Base-by-base conservation (phyloP, 2,797 vertebrate species). In the Trematomus bernacchii region DNA sequence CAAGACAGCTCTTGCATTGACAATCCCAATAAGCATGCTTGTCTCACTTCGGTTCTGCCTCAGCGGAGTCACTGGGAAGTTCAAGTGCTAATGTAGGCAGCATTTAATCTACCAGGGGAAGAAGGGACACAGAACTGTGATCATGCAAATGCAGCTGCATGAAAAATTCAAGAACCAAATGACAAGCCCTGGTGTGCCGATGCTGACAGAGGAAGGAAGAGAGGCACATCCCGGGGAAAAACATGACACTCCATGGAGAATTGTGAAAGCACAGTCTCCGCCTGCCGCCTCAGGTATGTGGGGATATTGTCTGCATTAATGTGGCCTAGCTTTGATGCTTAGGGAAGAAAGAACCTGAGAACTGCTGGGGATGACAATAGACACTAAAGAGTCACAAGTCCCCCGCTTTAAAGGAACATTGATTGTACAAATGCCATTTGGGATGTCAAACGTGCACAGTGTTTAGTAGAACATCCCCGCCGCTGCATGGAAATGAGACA, bases 201-300 rank as follows among this genome's bases (percentile, higher is more conserved):
- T 52, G 70, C 90, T 91, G 90, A 90, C 90, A 88, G 90, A 90
- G 89, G 84, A 82, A 82, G 86, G 85, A 89, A 89, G 85, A 77
- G 82, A 88, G 84, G 90, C 87, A 84, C 85, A 84, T 84, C 80
- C 79, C 23, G 55, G 57, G 66, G 80, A 85, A 87, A 83, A 89
- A 87, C 85, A 80, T 82, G 84, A 86, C 86, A 77, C 87, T 91
- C 93, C 89, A 40, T 54, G 63, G 94, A 94, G 93, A 87, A 84
- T 93, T 91, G 86, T 74, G 83, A 80, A 84, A 91, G 90, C 88
- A 54, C 59, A 63, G 89, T 94, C 94, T 94, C 94, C 89, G 90
- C 93, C 94, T 91, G 93, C 87, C 53, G 91, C 92, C 92, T 91
- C 87, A 93, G 93, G 91, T 94, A 93, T 93, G 92, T 40, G 72